These are phyloP conservation scores for Macrobrachium rosenbergii DNA, from an alignment of 1,140 invertebrate genomes.

Conservation along the genomic window DNA sequence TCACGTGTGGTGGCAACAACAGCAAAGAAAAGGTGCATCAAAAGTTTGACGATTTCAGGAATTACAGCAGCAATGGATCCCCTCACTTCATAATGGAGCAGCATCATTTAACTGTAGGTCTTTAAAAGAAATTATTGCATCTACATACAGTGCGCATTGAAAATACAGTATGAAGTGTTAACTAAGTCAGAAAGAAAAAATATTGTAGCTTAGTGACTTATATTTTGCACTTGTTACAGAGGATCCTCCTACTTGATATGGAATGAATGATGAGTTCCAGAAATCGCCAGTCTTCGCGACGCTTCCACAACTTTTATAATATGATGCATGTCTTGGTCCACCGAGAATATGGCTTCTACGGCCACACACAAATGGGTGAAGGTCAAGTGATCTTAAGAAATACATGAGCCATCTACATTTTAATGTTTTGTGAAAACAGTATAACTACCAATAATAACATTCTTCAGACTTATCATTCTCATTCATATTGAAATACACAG, in stretches of 20 bases:
- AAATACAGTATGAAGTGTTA: not conserved
- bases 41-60: conserved; percentile 46
- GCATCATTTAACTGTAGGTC: not conserved
- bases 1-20: conserved; percentile 33
- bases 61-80: not conserved
- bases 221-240: not conserved
- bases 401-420: conserved; percentile 36
- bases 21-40: conserved; percentile 8
- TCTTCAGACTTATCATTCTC: not conserved
- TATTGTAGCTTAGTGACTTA: not conserved
- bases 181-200: not conserved
- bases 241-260: conserved; percentile 29
- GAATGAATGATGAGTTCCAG: conserved; percentile 22
- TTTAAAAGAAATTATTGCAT: not conserved
- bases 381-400: conserved; percentile 42
- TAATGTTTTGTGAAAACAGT: conserved; percentile 46
- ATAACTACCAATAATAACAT: conserved; percentile 20
- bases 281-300: conserved; percentile 33
- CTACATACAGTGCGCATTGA: not conserved
- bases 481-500: not conserved
- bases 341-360: conserved; percentile 48
- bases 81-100: not conserved
- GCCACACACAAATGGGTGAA: conserved; percentile 51
- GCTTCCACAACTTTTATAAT: conserved; percentile 29
- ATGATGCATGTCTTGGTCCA: conserved; percentile 55